Evolutionary conservation across 2,797 vertebrate species (phyloP), one percentile per base, ranked within the genome.

Genomic region (Adrianichthys oophorus): DNA sequence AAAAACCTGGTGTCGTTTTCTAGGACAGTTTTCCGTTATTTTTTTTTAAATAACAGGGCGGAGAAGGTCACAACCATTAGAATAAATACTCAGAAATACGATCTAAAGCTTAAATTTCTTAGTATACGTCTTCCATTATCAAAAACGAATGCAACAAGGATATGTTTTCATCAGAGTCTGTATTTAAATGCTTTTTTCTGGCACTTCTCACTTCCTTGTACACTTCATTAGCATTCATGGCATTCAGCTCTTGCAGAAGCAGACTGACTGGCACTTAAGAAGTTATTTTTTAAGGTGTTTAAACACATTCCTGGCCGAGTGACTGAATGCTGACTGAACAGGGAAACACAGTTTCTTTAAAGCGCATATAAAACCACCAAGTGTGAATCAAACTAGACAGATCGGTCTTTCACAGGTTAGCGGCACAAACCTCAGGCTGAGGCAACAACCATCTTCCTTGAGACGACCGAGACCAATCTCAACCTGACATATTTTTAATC

Each of bases 401-500:
- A 12, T 48, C 0, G 50, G 5, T 51, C 13, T n/a, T 17, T 42
- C 2, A 49, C 7, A 15, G 48, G 24, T 15, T 6, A 43, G 24
- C 32, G 17, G 1, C 32, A 57, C 1, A 37, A 37, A 37, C 32
- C 32, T 37, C 32, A 37, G 32, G 32, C 32, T 12, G 32, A 37
- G 32, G 32, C 32, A 12, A 37, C 32, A 32, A 12, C 10, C 32
- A 4, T 32, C 32, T 3, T 32, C 42, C 16, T 29, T 6, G 40
- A 53, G 37, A 52, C 56, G 56, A 50, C 47, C 13, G 41, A 63
- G 62, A 63, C 17, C 24, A 55, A 71, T 76, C 40, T 52, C 41
- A 70, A 68, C 54, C 41, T 13, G 17, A 73, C 70, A 63, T 80
- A 81, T 78, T 76, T 77, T 62, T 68, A 70, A 78, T 71, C 55